A percentile compares a stretch with the other conserved stretches of the same genome.
phyloP scores from a whole-genome alignment of 1,140 invertebrate genomes.

The Parapsyche elsis region DNA sequence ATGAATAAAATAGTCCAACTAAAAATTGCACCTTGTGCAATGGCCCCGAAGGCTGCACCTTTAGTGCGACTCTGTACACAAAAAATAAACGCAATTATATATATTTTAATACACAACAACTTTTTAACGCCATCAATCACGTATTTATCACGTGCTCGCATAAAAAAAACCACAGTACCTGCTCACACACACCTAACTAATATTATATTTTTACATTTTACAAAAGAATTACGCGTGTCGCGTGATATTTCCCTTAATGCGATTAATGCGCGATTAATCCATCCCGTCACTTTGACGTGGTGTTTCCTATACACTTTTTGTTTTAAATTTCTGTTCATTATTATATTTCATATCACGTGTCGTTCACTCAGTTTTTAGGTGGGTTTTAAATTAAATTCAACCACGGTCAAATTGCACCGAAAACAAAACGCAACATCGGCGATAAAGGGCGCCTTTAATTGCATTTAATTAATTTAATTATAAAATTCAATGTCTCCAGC shows the following conservation, averaged over 20 bases:
- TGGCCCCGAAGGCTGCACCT: no score
- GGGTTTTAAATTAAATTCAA: conserved; percentile 1
- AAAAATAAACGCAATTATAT: no score
- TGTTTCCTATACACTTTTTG: background rate
- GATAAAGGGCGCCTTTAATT: no score
- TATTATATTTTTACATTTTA: conserved; percentile 11
- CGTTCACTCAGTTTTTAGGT: background rate
- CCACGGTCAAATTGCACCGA: background rate
- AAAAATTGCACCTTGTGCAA: no score
- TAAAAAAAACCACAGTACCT: no score
- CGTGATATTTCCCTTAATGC: conserved; percentile 33
- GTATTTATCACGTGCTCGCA: background rate
- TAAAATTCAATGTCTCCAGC: no score
- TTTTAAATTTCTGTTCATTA: background rate
- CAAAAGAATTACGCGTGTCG: conserved; percentile 27
- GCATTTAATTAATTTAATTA: no score
- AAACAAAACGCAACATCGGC: no score
- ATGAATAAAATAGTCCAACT: no score
- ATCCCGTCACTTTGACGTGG: conserved; percentile 9
- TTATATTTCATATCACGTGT: background rate
- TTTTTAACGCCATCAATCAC: conserved; percentile 17
- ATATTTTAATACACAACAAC: background rate
- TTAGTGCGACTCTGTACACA: no score
- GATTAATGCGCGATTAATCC: conserved; percentile 31
- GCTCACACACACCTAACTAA: conserved; percentile 3